Base-by-base conservation (phyloP, 2,888 invertebrate species). In the Ramazzottius varieornatus region DNA sequence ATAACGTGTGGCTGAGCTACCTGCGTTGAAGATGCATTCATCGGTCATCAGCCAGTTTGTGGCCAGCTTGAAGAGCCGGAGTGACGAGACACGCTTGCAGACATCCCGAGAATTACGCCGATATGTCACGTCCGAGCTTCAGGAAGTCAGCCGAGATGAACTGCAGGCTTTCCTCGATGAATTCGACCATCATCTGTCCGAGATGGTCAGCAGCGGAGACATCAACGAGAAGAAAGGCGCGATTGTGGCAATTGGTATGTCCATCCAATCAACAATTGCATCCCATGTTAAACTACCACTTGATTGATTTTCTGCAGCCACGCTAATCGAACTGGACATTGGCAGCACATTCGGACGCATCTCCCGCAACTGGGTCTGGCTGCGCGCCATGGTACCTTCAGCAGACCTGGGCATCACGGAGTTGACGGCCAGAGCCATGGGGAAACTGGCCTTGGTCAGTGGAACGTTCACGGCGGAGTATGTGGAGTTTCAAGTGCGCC, bases 401-500 rank as follows among this genome's bases (percentile, higher is more conserved):
- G 86, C 83, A 70, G 93, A 94, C 80, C 85, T 86, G 0, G 84
- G 85, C 24, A 89, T 94, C 0, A 92, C 94, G 88, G 92, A 94
- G 78, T 80, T 94, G 70, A 90, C 93, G 1, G 92, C 94, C 1
- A 88, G 89, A 74, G 93, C 94, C 1, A 85, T 96, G 69, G 94
- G 93, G 0, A 86, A 88, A 70, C 78, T 98, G 65, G 93, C 93
- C 1, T 81, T 90, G 32, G 74, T 77, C 0, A 78, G 78, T 4
- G 93, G 93, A 20, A 89, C 91, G 0, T 90, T 89, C 75, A 86
- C 93, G 33, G 88, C 91, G 0, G 92, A 93, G 73, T 92, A 93
- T 74, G 92, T 96, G n/a, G 93, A 94, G 72, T 92, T 92, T 79
- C 93, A 94, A 78, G 89, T 94, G 1, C 91, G 91, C 75, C 81